These are phyloP conservation scores for Bugula neritina DNA, from an alignment of 2,888 invertebrate genomes.

Conservation along the genomic window DNA sequence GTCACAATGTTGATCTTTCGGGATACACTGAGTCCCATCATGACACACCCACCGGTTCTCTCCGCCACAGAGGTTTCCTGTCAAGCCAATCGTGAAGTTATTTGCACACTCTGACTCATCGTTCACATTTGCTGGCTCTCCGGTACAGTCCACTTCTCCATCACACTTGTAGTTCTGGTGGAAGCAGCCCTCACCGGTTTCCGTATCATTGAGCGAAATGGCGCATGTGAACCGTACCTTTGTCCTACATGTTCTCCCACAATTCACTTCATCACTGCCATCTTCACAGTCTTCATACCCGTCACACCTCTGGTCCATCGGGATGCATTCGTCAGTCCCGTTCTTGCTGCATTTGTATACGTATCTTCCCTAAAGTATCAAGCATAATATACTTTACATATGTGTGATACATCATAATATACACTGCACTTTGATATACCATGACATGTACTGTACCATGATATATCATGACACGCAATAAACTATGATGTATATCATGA, in stretches of 20 bases:
- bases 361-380: neutral
- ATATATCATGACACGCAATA: no score
- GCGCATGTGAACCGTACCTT: neutral
- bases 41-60: neutral
- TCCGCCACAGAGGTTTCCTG: neutral
- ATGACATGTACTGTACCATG: no score
- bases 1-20: neutral
- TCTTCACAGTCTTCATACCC: conserved; percentile 10
- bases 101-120: neutral
- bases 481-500: no score
- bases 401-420: no score
- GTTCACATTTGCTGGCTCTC: neutral
- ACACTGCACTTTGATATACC: no score
- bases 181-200: neutral
- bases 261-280: neutral
- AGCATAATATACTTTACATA: neutral
- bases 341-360: neutral
- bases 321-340: neutral
- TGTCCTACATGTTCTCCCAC: neutral
- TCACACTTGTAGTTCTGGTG: conserved; percentile 17
- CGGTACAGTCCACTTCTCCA: conserved; percentile 26
- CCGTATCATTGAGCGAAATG: neutral
- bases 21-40: neutral
- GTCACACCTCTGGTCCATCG: conserved; percentile 2
- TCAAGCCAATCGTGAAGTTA: neutral